These are phyloP conservation scores for Acinonyx jubatus DNA, from an alignment of 2,113 vertebrate genomes.

Conservation along the genomic window DNA sequence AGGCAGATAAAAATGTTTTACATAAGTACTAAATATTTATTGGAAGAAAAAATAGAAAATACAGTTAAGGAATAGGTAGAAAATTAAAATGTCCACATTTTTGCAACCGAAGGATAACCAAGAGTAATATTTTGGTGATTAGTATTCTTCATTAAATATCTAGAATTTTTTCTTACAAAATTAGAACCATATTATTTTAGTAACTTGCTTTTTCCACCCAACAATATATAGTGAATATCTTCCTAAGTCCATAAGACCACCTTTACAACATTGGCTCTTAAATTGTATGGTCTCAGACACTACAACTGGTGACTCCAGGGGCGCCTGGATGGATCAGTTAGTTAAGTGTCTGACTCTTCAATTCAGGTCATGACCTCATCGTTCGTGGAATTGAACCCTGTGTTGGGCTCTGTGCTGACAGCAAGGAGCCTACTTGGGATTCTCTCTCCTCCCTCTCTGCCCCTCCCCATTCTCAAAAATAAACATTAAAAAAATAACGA, in stretches of 20 bases:
- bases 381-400: no score
- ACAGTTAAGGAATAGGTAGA: background rate
- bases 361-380: no score
- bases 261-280: background rate
- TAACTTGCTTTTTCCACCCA: background rate
- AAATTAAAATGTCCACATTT: background rate
- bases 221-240: background rate
- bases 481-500: background rate
- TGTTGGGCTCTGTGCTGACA: no score
- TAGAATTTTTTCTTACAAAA: background rate
- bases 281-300: background rate
- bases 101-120: background rate
- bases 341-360: no score
- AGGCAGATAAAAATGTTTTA: background rate
- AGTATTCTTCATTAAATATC: constrained; percentile 28
- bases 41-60: constrained; percentile 14
- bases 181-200: background rate
- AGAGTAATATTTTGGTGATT: background rate
- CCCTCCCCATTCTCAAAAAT: no score
- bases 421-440: no score
- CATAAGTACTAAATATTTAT: background rate
- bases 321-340: no score
- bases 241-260: constrained; percentile 7
- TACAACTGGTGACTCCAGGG: no score
- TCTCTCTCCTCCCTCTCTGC: no score